Percentiles rank a stretch among this genome's conserved stretches.
These are phyloP conservation scores for Sus scrofa DNA, from an alignment of 2,113 vertebrate species.

Conservation along the genomic window T2T-Sscrofa CM000817.6:81696501-81697000, in stretches of 20 bases:
- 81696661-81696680: neutral
- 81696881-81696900: neutral
- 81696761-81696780: neutral
- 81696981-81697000: neutral
- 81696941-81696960: neutral
- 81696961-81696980: neutral
- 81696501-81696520: neutral
- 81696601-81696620: neutral
- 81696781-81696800: neutral
- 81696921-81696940: neutral
- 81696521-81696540: neutral
- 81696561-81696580: neutral
- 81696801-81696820: neutral
- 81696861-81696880: accelerated
- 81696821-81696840: no score
- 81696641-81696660: neutral
- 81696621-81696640: neutral
- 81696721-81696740: neutral
- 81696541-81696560: slow-evolving; percentile 19
- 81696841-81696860: neutral
- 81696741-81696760: neutral
- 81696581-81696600: slow-evolving; percentile 13
- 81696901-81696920: neutral
- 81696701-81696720: neutral
- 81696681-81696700: neutral